Evolutionary conservation across 1,140 invertebrate genomes (phyloP), one percentile per base, ranked within the genome.

Genomic region (Vanessa tameamea): DNA sequence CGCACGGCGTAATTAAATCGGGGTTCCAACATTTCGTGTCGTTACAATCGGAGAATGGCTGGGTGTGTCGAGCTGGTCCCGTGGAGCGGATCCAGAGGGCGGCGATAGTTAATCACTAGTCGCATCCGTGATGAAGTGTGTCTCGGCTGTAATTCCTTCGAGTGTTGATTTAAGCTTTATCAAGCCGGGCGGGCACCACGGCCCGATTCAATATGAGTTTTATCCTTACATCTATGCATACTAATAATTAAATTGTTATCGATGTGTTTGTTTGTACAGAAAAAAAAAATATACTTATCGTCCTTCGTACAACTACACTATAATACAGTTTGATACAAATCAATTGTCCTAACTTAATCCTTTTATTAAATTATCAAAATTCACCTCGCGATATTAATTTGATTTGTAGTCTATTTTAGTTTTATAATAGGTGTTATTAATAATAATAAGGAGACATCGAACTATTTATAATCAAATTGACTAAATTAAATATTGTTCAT

Each of bases 91-190:
- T 51, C 20, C n/a, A 43, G 31, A 57, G 66, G 47, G 53, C 48
- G 31, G 23, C 50, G 16, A 59, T 82, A 88, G 82, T 90, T 86
- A 90, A 91, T 92, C 87, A 89, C 83, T 81, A 88, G 89, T 85
- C 83, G 86, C 87, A 89, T 88, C 81, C 87, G 20, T 57, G 86
- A 88, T 87, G 82, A 89, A 86, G 84, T 88, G 84, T 87, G 76
- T 78, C 80, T 83, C 86, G 23, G 12, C 20, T 87, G 87, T 92
- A 92, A 92, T 92, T 90, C 87, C 86, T 86, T 90, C 80, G 87
- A 86, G 82, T 90, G 88, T 90, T 89, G 87, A 88, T 90, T 90
- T 90, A 90, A 92, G 88, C 87, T 87, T 89, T 87, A 92, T 89
- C 87, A 61, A 31, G 57, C 23, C 48, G 57, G 57, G 57, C 57